Evolutionary conservation across 2,797 vertebrate species (phyloP).

Genomic region (Acridotheres tristis): DNA sequence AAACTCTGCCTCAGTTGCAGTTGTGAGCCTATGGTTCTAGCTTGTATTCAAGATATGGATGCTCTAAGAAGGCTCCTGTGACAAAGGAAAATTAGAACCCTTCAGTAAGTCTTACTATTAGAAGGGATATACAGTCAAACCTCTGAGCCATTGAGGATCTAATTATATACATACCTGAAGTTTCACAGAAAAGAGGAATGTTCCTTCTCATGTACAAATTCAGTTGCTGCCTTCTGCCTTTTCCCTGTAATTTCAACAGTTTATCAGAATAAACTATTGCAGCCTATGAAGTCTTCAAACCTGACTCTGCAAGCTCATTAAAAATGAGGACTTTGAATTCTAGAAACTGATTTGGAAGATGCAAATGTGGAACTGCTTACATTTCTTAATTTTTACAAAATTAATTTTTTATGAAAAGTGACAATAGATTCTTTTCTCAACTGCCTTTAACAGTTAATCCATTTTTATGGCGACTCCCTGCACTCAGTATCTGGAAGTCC

Average conservation of each 20-base stretch:
- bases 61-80: background rate
- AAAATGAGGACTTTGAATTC: background rate
- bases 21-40: background rate
- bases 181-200: background rate
- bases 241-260: background rate
- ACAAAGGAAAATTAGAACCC: background rate
- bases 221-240: background rate
- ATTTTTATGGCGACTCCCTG: background rate
- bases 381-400: background rate
- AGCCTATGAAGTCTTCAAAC: background rate
- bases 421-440: background rate
- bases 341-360: background rate
- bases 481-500: background rate
- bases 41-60: fast-evolving
- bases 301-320: background rate
- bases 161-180: background rate
- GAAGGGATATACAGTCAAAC: background rate
- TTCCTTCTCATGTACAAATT: background rate
- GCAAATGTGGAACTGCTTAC: background rate
- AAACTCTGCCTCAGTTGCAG: background rate
- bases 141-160: background rate
- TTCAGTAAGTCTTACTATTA: background rate
- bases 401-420: background rate
- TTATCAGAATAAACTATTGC: background rate
- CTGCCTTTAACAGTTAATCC: background rate